phyloP scores from a whole-genome alignment of 2,113 vertebrate genomes.

The Hippolais icterina region DNA sequence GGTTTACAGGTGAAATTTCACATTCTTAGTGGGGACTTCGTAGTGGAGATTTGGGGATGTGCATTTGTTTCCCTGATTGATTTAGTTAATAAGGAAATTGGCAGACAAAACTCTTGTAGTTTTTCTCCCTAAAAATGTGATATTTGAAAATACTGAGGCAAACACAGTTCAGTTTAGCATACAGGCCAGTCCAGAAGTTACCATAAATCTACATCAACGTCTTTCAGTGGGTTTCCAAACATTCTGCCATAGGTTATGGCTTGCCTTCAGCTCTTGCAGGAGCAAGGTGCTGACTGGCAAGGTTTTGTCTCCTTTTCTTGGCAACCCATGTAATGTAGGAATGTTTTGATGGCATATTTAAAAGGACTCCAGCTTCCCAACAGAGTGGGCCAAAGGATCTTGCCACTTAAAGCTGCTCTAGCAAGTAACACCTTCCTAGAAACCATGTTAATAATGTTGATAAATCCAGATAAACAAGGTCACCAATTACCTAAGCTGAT shows the following conservation, averaged over 20 bases:
- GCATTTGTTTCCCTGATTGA: neutral
- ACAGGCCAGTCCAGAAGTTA: neutral
- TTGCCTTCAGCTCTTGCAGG: neutral
- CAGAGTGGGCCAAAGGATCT: neutral
- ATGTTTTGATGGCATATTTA: neutral
- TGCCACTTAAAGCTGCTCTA: neutral
- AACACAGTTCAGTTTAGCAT: neutral
- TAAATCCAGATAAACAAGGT: slow-evolving; percentile 3
- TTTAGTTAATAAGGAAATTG: neutral
- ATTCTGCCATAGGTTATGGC: neutral
- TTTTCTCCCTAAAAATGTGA: neutral
- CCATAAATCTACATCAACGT: neutral
- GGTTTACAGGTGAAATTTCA: neutral
- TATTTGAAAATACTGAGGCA: neutral
- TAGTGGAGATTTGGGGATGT: neutral
- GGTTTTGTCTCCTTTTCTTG: neutral
- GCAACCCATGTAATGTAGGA: rapidly evolving
- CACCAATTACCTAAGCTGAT: neutral
- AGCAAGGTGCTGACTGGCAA: neutral
- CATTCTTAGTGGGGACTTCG: neutral
- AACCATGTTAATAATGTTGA: neutral
- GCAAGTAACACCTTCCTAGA: slow-evolving; percentile 33
- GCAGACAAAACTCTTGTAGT: neutral
- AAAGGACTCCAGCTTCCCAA: neutral
- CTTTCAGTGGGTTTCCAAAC: neutral